Base-by-base conservation (phyloP, 2,113 vertebrate genomes). In the Phainopepla nitens region DNA sequence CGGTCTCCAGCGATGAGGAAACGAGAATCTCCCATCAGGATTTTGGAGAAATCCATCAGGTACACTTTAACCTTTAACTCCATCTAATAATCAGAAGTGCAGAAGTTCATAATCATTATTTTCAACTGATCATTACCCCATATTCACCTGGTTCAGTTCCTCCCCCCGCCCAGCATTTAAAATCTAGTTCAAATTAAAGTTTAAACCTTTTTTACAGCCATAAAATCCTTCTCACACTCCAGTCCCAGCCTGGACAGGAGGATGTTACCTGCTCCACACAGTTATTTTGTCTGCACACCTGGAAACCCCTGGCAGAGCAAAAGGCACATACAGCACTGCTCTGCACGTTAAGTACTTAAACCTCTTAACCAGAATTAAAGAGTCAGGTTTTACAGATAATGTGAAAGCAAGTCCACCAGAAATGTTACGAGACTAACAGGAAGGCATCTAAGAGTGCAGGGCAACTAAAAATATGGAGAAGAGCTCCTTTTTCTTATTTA, bases 361-460 rank as follows among this genome's bases (percentile, higher is more conserved):
- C 90, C 94, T 95, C 92, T 95, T 95, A 89, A n/a, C 41, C 35
- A 73, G 77, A 73, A 94, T 93, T 95, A 95, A 65, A 89, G 81
- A 98, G 93, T 89, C 91, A 93, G 72, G 81, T 96, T 97, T 90
- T 80, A 82, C 85, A 97, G 94, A 91, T 72, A 91, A 96, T 23
- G 77, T 75, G 85, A 95, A 96, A 96, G 45, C 65, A 94, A 94
- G 51, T 87, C 72, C 78, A 80, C 70, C 5, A 96, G 75, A 80
- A 95, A 51, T 10, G 41, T 58, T 57, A 5, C 0, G 1, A 70
- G 79, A 87, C 53, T 73, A 94, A 76, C 31, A 73, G 73, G 76
- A 69, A 91, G 44, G 69, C 75, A 79, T 35, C 87, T 31, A n/a
- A 94, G 77, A 27, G 79, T 1, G 18, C 53, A 45, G 71, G 65